Evolutionary conservation across 2,888 invertebrate genomes (phyloP), one percentile per base, ranked within the genome.

Genomic region (Cryptophagus acutangulus): DNA sequence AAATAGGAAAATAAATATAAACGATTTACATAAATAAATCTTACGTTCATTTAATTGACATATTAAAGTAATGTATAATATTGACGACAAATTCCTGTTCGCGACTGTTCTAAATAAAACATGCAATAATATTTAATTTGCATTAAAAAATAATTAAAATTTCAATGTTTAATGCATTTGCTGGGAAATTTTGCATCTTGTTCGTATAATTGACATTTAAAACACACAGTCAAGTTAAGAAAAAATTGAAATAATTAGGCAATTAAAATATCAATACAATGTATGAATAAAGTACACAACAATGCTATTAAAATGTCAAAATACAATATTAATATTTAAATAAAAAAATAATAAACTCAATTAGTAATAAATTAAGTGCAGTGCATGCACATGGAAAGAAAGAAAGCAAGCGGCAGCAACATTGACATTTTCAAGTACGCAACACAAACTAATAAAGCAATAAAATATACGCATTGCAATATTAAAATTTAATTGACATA

Each of bases 401-500:
- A 31, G 31, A 3, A 31, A 31, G 14, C 31, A 26, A 4, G 12
- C 26, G n/a, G 26, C 3, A 31, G 31, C n/a, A 20, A 20, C 24
- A 20, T 20, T 31, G 31, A 31, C 31, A 31, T 31, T 31, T 31
- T 16, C 14, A 31, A 31, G 31, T 10, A 31, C 16, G 31, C 12
- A 31, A 26, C 26, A 12, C 26, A 26, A 8, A 12, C 31, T 31
- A 31, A 31, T 31, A 31, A 31, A 31, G 31, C 16, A 31, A 31
- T 31, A 31, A 31, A 31, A 31, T 31, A 31, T 16, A 15, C 16
- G 8, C 31, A 26, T n/a, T 31, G 31, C 15, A 31, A 31, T 31
- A 31, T 31, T 31, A 31, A 31, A 31, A 31, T 31, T 31, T 31
- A 31, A 31, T 31, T 31, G 12, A 31, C 31, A 16, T 31, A 31